Percentiles rank a stretch among this genome's conserved stretches.
Conservation (phyloP, 2,888 invertebrate species). For the Aphrophora alni region DNA sequence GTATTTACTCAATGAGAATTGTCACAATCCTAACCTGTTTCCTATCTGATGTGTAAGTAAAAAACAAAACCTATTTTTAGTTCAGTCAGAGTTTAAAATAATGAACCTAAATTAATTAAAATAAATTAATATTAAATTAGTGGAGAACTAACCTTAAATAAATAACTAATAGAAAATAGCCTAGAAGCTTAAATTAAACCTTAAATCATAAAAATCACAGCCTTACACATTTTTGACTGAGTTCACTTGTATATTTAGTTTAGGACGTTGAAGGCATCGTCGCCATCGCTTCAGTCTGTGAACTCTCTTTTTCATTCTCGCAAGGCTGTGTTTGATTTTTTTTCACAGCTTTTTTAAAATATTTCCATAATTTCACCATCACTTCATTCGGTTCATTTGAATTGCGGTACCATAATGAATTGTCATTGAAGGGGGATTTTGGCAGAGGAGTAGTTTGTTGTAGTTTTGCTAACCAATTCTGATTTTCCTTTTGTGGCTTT, state of each 20-base stretch:
- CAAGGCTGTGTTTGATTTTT: neutral
- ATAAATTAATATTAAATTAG: too few relatives aligned
- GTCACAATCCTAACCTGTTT: too few relatives aligned
- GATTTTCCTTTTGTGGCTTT: slow-evolving; percentile 66
- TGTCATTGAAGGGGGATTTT: neutral
- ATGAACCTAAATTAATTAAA: too few relatives aligned
- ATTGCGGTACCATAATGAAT: neutral
- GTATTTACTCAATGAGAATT: too few relatives aligned
- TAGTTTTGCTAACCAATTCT: slow-evolving; percentile 56
- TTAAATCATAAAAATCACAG: slow-evolving; percentile 31
- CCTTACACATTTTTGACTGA: slow-evolving; percentile 33
- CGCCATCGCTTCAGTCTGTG: neutral
- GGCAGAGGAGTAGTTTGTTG: slow-evolving; percentile 31
- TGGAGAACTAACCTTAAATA: too few relatives aligned
- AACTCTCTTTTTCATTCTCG: too few relatives aligned
- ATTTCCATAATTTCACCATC: slow-evolving; percentile 50
- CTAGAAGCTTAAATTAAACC: too few relatives aligned
- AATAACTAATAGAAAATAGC: too few relatives aligned
- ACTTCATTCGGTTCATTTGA: neutral
- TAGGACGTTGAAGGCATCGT: neutral
- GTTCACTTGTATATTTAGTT: neutral
- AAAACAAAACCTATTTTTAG: too few relatives aligned
- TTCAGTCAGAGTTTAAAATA: too few relatives aligned
- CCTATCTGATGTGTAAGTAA: too few relatives aligned
- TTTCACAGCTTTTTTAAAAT: slow-evolving; percentile 52